These are phyloP conservation scores for Xylocopa sonorina DNA, from an alignment of 1,140 invertebrate genomes.

Conservation along the genomic window DNA sequence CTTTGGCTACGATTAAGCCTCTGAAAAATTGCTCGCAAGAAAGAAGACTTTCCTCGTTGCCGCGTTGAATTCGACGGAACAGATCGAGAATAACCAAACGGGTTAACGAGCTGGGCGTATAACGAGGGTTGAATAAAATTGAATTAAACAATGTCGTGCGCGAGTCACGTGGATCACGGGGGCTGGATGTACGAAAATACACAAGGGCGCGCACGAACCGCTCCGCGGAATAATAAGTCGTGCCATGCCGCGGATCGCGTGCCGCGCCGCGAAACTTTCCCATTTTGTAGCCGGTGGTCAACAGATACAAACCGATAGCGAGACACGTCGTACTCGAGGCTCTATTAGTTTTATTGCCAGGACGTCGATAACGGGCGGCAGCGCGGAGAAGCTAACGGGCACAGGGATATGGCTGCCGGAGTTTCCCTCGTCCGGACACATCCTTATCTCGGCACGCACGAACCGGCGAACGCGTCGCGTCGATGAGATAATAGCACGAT, in stretches of 20 bases:
- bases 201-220: conserved; percentile 22
- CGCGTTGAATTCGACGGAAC: neutral
- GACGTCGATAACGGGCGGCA: conserved; percentile 66
- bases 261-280: conserved; percentile 69
- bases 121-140: conserved; percentile 27
- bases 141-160: conserved; percentile 42
- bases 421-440: conserved; percentile 49
- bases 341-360: conserved; percentile 69
- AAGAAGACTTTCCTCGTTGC: too few species aligned
- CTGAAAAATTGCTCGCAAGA: too few species aligned
- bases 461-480: conserved; percentile 16
- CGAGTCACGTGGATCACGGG: conserved; percentile 29
- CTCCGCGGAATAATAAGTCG: conserved; percentile 60
- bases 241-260: conserved; percentile 66
- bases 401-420: neutral
- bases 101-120: conserved; percentile 14
- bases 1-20: too few species aligned
- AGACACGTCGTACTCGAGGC: conserved; percentile 58
- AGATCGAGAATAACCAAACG: neutral
- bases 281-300: conserved; percentile 65
- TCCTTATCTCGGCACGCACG: conserved; percentile 64
- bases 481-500: conserved; percentile 67
- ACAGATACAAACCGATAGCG: conserved; percentile 72
- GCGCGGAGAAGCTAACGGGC: conserved; percentile 17
- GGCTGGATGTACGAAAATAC: conserved; percentile 35